These are phyloP conservation scores for Echinarachnius parma DNA, from an alignment of 53 echinoderm and acorn worm species.

Conservation along the genomic window DNA sequence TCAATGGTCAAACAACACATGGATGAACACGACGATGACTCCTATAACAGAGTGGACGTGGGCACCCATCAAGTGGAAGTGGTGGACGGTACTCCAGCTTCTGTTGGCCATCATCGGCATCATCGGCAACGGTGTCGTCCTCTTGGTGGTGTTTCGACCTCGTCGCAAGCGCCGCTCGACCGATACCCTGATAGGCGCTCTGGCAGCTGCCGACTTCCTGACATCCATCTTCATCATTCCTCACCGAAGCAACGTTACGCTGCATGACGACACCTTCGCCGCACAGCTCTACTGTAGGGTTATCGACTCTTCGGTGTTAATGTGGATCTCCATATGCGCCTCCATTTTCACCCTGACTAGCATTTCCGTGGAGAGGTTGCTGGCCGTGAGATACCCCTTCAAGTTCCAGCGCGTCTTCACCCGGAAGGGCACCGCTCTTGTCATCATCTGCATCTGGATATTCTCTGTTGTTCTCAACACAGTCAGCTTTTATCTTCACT, in stretches of 20 bases:
- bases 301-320: conserved; percentile 40
- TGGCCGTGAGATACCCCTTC: conserved; percentile 56
- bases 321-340: conserved; percentile 70
- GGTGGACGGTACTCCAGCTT: conserved; percentile 44
- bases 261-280: conserved; percentile 25
- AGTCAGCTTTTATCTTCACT: neutral
- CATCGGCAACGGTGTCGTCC: conserved; percentile 59
- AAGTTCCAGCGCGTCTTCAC: conserved; percentile 47
- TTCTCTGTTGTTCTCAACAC: conserved; percentile 7
- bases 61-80: conserved; percentile 32
- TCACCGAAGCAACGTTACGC: conserved; percentile 14
- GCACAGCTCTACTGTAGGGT: conserved; percentile 60
- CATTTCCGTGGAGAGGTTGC: conserved; percentile 63
- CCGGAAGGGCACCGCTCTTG: conserved; percentile 13
- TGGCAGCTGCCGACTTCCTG: conserved; percentile 68
- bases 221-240: conserved; percentile 62
- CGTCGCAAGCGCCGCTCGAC: conserved; percentile 21
- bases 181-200: conserved; percentile 54
- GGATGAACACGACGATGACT: too few species aligned
- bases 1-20: too few species aligned
- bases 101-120: conserved; percentile 54
- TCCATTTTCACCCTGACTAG: conserved; percentile 58
- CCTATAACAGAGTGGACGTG: too few species aligned
- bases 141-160: conserved; percentile 27
- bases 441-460: conserved; percentile 33